Conservation (phyloP, 2,113 vertebrate genomes). For the Eptesicus fuscus region DNA sequence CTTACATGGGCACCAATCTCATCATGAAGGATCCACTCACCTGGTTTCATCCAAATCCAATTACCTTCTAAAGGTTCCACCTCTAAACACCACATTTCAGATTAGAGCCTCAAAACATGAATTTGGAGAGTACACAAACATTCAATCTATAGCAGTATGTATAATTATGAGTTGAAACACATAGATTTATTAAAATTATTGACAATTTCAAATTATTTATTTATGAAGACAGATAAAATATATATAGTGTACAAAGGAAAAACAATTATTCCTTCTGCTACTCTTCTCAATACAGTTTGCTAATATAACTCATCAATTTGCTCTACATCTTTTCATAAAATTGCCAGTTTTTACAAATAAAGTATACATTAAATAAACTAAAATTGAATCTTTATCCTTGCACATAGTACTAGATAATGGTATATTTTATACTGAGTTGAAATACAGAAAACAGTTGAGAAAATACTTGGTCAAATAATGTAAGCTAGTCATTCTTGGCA, state of each 20-base stretch:
- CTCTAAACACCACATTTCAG: not conserved
- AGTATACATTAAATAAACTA: not conserved
- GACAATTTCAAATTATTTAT: not conserved
- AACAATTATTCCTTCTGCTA: not conserved
- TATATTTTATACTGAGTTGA: not conserved
- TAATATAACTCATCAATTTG: not conserved
- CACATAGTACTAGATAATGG: not conserved
- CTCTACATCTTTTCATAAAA: not conserved
- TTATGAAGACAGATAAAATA: not conserved
- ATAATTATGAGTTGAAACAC: not conserved
- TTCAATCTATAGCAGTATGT: not conserved
- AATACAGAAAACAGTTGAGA: not conserved
- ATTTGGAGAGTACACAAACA: not conserved
- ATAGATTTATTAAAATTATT: not conserved
- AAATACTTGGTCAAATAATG: not conserved
- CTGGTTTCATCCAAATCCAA: not conserved
- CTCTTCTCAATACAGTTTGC: not conserved
- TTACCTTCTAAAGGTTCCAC: not conserved
- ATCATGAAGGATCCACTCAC: not conserved
- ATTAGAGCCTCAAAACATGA: not conserved
- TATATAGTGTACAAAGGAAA: not conserved
- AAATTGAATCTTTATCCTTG: not conserved
- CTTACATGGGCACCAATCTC: no score
- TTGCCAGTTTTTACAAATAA: not conserved
- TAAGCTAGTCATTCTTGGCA: not conserved